Base-by-base conservation (phyloP, 2,797 vertebrate genomes). In the Hydrocynus forskahlii region DNA sequence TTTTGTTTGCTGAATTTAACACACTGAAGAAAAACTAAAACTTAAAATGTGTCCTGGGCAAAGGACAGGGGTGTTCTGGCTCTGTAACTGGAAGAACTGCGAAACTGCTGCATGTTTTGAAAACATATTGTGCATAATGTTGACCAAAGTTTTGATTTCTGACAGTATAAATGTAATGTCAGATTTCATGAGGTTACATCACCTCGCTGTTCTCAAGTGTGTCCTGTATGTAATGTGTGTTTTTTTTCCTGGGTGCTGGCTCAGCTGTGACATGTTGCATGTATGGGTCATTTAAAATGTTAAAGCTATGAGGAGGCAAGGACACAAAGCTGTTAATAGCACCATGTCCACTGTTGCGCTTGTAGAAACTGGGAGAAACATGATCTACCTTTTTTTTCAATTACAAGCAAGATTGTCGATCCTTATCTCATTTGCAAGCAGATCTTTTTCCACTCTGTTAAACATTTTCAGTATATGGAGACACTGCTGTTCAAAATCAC, bases 251-350 rank as follows among this genome's bases (percentile, higher is more conserved):
- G 10, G 72, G 40, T 2, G 1, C 60, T 64, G 67, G 4, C 23
- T n/a, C 7, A 72, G 21, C 5, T 25, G 45, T 50, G 43, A n/a
- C 40, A 4, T 23, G 67, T 25, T 14, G n/a, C 69, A 29, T 54
- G 48, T 71, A 50, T 25, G 48, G 45, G 69, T 52, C 48, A 52
- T 54, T 71, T 71, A 29, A 71, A 25, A 71, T 45, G 45, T 52
- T 50, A 25, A 25, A 72, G 50, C 14, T 25, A 13, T 1, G 50
- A 19, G 50, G 25, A 72, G 48, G 69, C 50, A 72, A 72, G 50
- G 50, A 55, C 69, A 35, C 2, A 16, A 4, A 29, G 50, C 23
- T 72, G 69, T 29, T 55, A 72, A 72, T 72, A 72, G 69, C 69
- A 72, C 29, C 69, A 19, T 23, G 48, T 25, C 21, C 69, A 19